Percentiles rank a stretch among this genome's conserved stretches.
phyloP scores from a whole-genome alignment of 2,888 invertebrate species.

The Balanococcus diminutus region DNA sequence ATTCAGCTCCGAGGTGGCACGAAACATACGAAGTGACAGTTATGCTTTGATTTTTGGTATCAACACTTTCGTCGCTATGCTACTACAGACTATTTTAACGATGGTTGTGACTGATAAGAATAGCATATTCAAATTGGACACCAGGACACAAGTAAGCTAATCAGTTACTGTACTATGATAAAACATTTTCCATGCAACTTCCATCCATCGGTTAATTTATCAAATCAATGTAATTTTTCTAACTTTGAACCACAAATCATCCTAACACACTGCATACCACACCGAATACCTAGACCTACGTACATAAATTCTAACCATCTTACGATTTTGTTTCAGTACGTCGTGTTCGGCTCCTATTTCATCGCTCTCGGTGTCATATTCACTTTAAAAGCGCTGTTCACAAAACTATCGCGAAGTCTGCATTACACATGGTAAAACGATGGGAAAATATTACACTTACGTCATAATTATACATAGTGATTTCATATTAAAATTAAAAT shows the following conservation, averaged over 20 bases:
- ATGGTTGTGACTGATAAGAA: slow-evolving; percentile 65
- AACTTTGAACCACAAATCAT: background rate
- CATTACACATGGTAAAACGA: slow-evolving; percentile 2
- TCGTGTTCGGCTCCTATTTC: slow-evolving; percentile 47
- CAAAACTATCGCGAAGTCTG: slow-evolving; percentile 8
- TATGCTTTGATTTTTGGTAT: slow-evolving; percentile 90
- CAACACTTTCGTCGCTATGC: slow-evolving; percentile 81
- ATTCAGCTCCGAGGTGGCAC: slow-evolving; percentile 82
- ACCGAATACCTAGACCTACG: background rate
- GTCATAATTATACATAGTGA: background rate
- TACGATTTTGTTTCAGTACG: slow-evolving; percentile 28
- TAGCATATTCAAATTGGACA: slow-evolving; percentile 59
- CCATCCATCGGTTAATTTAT: background rate
- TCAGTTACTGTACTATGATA: background rate
- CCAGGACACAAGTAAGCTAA: slow-evolving; percentile 61
- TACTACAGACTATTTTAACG: slow-evolving; percentile 80
- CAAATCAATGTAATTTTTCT: too few relatives aligned
- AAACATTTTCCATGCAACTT: too few relatives aligned
- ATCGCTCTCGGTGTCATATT: slow-evolving; percentile 47
- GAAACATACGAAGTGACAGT: slow-evolving; percentile 78
- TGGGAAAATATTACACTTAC: background rate
- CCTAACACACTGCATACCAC: background rate
- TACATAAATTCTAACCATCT: background rate
- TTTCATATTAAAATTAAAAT: background rate
- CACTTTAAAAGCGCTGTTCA: background rate